Conservation (phyloP, 2,113 vertebrate genomes). For the Apaloderma vittatum region DNA sequence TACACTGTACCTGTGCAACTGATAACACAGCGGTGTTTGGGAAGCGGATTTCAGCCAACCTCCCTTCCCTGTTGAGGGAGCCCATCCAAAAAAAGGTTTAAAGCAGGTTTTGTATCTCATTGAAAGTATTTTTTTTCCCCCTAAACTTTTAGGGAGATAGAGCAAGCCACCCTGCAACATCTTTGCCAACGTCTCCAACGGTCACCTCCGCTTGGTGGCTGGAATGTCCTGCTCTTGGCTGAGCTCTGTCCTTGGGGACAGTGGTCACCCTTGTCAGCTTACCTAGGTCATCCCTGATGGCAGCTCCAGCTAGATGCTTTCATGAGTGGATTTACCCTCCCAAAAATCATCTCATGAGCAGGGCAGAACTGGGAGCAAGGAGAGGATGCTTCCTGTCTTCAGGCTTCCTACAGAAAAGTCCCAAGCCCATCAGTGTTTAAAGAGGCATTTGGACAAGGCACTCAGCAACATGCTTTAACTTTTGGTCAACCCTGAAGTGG, state of each 20-base stretch:
- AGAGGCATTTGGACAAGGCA: background rate
- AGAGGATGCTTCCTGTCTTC: background rate
- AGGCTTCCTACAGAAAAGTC: background rate
- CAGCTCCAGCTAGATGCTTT: background rate
- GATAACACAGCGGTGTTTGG: constrained; percentile 23
- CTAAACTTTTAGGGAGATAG: constrained; percentile 5
- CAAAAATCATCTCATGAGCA: background rate
- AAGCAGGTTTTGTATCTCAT: background rate
- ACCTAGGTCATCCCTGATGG: background rate
- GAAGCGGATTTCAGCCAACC: background rate
- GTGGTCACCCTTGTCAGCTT: background rate
- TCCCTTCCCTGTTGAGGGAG: rapidly evolving
- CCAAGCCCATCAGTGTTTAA: background rate
- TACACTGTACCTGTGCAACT: constrained; percentile 9
- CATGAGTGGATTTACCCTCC: background rate
- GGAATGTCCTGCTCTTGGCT: background rate
- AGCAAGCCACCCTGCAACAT: background rate
- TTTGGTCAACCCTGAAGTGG: background rate
- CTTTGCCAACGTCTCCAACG: background rate
- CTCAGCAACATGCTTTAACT: background rate
- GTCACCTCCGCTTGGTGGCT: background rate
- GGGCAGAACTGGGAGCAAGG: background rate
- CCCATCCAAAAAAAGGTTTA: background rate
- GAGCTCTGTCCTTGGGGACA: background rate
- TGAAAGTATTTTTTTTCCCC: background rate